Conservation (phyloP, 2,113 vertebrate species). For the Thalassarche chlororhynchos region DNA sequence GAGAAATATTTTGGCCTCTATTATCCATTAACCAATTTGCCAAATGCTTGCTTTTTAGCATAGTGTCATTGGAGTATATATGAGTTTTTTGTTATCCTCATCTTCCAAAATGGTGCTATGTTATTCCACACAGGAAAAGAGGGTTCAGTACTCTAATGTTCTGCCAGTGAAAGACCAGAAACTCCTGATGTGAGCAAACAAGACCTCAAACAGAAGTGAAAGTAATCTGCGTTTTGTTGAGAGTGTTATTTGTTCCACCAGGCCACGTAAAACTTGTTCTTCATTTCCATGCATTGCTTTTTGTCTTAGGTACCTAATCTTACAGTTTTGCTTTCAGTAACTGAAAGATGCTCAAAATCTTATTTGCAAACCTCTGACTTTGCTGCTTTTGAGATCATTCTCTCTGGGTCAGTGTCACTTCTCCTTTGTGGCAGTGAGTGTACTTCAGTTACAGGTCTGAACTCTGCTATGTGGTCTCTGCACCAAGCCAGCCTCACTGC, state of each 20-base stretch:
- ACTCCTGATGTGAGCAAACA: neutral
- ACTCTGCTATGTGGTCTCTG: neutral
- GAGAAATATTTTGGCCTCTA: neutral
- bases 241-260: fast-evolving
- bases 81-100: neutral
- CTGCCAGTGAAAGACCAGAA: neutral
- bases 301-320: neutral
- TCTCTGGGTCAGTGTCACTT: neutral
- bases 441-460: neutral
- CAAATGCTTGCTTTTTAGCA: neutral
- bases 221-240: neutral
- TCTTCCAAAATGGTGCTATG: neutral
- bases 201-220: neutral
- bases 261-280: neutral
- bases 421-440: neutral
- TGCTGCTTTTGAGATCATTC: neutral
- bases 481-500: neutral
- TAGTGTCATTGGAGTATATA: neutral
- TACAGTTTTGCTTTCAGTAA: neutral
- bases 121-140: neutral
- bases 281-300: neutral
- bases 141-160: neutral
- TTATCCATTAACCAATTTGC: neutral
- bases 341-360: neutral
- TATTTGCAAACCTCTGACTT: neutral